These are phyloP conservation scores for Seriola dumerili DNA, from an alignment of 2,113 vertebrate genomes.

Conservation along the genomic window DNA sequence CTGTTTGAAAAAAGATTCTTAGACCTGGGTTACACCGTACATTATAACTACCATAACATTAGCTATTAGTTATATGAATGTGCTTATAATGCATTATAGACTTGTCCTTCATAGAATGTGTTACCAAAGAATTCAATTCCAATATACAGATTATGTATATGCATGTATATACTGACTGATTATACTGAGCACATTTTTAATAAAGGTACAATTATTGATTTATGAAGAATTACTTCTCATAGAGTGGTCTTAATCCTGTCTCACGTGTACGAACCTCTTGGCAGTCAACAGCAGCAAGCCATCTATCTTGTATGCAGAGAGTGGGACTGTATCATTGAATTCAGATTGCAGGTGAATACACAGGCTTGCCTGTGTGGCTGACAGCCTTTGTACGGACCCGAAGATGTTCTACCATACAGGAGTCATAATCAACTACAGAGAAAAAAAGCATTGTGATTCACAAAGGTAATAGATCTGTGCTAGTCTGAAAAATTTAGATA, in stretches of 20 bases:
- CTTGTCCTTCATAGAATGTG: too few species aligned
- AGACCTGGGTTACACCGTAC: background rate
- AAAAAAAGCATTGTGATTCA: slow-evolving; percentile 46
- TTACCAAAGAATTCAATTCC: too few species aligned
- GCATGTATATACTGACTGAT: too few species aligned
- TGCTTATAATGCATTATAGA: too few species aligned
- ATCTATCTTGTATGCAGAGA: slow-evolving; percentile 45
- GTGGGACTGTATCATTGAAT: slow-evolving; percentile 28
- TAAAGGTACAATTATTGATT: background rate
- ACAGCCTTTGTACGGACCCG: slow-evolving; percentile 38
- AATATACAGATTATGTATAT: too few species aligned
- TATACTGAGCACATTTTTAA: background rate
- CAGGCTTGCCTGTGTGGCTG: slow-evolving; percentile 7
- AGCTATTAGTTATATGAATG: too few species aligned
- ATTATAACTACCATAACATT: background rate
- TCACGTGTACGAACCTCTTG: slow-evolving; percentile 50
- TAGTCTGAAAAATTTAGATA: slow-evolving; percentile 22
- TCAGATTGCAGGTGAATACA: slow-evolving; percentile 20
- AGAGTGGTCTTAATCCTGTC: slow-evolving; percentile 11
- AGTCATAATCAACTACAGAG: slow-evolving; percentile 50
- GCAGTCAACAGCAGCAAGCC: slow-evolving; percentile 43
- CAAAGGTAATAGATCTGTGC: slow-evolving; percentile 30
- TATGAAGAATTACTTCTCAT: background rate
- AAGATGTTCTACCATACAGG: slow-evolving; percentile 55
- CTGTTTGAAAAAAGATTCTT: background rate